Base-by-base conservation (phyloP, 2,113 vertebrate species). In the Hippocampus abdominalis region DNA sequence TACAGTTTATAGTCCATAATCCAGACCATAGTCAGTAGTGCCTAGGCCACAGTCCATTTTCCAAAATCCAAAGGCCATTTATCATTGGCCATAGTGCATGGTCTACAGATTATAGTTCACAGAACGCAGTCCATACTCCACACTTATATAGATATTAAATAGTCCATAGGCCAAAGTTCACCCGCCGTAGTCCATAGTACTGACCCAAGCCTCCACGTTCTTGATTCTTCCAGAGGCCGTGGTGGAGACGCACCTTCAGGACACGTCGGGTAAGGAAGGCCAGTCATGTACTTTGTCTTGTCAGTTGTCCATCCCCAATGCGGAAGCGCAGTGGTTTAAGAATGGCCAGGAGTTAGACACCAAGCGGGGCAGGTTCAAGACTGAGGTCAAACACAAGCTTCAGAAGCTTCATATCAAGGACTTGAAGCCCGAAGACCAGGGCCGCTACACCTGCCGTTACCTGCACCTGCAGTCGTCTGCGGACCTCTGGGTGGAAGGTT, bases 281-380 rank as follows among this genome's bases (percentile, higher is more conserved):
- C 94, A 96, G 71, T 92, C 90, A 1, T 95, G 94, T 49, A 92
- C 92, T 44, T 89, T 99, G 83, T 93, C 92, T 44, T 98, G 96
- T 90, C 95, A 96, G 75, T 96, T 99, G 86, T 97, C 96, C 81
- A 86, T 96, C 77, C 96, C 96, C 78, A 95, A 97, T 79, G 93
- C 94, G 77, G 93, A 94, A 85, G 93, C 94, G 25, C 92, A 96
- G 75, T 98, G 96, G 96, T 96, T 94, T 89, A 95, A 89, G 92
- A 95, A 97, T 40, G 95, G 95, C 72, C 92, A 92, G 89, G 88
- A 91, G 74, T 91, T 97, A 93, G 94, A 95, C 73, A 92, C 93
- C 81, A 93, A 93, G 83, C 93, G 91, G 82, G 94, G 92, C 69
- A 93, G 95, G 90, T 94, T 93, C 73, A 90, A 90, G 71, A 94